These are phyloP conservation scores for Arctia plantaginis DNA, from an alignment of 2,888 invertebrate species.

Conservation along the genomic window DNA sequence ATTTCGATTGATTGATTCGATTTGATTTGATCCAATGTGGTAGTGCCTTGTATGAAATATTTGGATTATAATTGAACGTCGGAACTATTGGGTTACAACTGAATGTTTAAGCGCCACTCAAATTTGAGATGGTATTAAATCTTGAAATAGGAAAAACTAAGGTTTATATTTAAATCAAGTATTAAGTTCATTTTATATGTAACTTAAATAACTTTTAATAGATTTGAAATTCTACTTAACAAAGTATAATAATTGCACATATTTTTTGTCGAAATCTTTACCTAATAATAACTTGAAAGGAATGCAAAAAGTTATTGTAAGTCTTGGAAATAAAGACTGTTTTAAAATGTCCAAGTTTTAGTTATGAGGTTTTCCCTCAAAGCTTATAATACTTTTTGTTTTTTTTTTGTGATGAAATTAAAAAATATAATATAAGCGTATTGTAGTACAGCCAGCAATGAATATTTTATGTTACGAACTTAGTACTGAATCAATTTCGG, in stretches of 20 bases:
- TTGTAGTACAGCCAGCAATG: background rate
- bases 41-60: too few relatives aligned
- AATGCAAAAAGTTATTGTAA: background rate
- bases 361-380: background rate
- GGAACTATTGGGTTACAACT: too few relatives aligned
- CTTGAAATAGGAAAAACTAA: too few relatives aligned
- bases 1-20: too few relatives aligned
- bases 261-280: background rate
- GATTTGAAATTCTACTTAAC: background rate
- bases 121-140: too few relatives aligned
- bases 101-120: too few relatives aligned
- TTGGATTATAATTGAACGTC: too few relatives aligned
- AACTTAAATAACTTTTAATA: background rate
- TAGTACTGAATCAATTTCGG: background rate
- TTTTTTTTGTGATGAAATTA: too few relatives aligned
- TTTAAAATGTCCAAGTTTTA: background rate
- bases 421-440: background rate
- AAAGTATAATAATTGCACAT: background rate
- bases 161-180: too few relatives aligned
- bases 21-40: too few relatives aligned
- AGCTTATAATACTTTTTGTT: too few relatives aligned
- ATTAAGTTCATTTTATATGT: background rate
- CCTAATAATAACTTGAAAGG: slow-evolving; percentile 1
- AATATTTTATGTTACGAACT: background rate
- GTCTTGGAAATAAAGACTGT: background rate